A percentile compares a stretch with the other conserved stretches of the same genome.
Evolutionary conservation across 2,888 invertebrate genomes (phyloP).

Genomic region (Crematogaster levior): DNA sequence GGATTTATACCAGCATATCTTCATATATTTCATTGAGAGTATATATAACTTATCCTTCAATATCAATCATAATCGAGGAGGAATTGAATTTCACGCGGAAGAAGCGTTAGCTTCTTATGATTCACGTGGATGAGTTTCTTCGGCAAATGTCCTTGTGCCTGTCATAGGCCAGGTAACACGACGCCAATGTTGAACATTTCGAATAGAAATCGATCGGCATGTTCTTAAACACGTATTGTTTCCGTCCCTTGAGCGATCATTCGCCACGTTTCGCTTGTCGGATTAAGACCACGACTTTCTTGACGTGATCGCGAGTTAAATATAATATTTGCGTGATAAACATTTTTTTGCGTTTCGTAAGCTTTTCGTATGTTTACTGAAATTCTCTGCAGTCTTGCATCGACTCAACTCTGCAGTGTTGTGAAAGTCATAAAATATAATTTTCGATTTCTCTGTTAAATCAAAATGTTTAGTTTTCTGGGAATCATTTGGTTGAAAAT

Average conservation of each 20-base stretch:
- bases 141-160: slow-evolving; percentile 67
- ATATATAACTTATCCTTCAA: slow-evolving; percentile 13
- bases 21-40: not conserved
- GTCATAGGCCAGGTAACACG: slow-evolving; percentile 71
- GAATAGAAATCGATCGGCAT: slow-evolving; percentile 75
- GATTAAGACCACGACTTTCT: slow-evolving; percentile 3
- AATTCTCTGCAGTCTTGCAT: not conserved
- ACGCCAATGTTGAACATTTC: slow-evolving; percentile 74
- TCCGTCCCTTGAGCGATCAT: slow-evolving; percentile 31
- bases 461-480: not conserved
- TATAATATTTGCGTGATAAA: slow-evolving; percentile 20
- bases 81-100: slow-evolving; percentile 66
- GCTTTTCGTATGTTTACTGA: not conserved
- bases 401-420: not conserved
- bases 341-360: not conserved
- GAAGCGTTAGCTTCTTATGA: slow-evolving; percentile 66
- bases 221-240: slow-evolving; percentile 67
- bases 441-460: not conserved
- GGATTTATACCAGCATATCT: not conserved
- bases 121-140: slow-evolving; percentile 68
- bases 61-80: not conserved
- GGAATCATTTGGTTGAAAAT: not conserved
- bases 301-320: slow-evolving; percentile 1
- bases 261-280: not conserved
- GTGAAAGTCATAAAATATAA: not conserved